Conservation (phyloP, 1,140 invertebrate genomes). For the Uloborus diversus region DNA sequence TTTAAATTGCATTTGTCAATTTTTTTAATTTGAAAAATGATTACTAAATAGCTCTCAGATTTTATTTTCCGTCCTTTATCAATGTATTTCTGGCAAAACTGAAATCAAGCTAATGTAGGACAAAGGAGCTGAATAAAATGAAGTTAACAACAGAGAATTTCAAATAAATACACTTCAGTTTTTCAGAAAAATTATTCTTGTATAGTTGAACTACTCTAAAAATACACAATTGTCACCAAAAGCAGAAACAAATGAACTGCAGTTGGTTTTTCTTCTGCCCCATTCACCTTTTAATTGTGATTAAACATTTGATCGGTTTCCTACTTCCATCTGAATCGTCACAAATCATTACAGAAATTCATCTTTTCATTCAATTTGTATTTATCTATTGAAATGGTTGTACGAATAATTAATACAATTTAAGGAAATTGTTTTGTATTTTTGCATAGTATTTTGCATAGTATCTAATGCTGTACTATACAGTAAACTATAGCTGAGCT, state of each 20-base stretch:
- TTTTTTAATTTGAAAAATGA: background rate
- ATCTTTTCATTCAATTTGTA: background rate
- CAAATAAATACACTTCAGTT: no score
- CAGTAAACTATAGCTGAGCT: background rate
- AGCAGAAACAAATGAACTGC: background rate
- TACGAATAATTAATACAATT: background rate
- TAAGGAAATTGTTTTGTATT: background rate
- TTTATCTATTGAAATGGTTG: background rate
- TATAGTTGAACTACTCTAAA: conserved; percentile 7
- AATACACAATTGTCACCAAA: background rate
- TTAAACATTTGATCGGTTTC: conserved; percentile 7
- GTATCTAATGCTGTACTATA: background rate
- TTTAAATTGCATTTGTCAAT: background rate
- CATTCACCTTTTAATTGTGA: conserved; percentile 10
- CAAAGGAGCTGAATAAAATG: background rate
- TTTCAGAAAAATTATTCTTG: conserved; percentile 33
- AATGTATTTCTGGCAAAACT: background rate
- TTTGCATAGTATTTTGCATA: background rate
- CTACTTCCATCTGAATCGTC: conserved; percentile 1
- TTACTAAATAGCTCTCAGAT: background rate
- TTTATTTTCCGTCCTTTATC: background rate
- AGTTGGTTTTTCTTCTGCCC: background rate
- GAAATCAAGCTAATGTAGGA: background rate
- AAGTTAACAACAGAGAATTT: background rate
- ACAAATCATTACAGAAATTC: background rate